Conservation (phyloP, 2,797 vertebrate species). For the Arctocebus calabarensis region DNA sequence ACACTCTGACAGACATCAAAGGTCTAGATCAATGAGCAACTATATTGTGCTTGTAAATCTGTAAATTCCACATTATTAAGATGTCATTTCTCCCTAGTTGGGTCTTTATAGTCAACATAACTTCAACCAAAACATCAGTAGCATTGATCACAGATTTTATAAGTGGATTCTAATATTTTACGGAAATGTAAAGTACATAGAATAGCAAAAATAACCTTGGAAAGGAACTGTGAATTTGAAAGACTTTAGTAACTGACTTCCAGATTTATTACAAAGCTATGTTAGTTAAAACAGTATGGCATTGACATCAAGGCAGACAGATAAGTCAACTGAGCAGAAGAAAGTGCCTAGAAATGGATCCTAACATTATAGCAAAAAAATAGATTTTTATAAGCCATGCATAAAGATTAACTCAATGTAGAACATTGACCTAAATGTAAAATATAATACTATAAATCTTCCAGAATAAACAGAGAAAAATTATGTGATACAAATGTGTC, state of each 20-base stretch:
- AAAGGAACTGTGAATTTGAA: neutral
- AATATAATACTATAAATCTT: neutral
- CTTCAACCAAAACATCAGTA: neutral
- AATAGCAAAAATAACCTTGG: neutral
- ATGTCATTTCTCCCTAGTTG: neutral
- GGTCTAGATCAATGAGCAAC: neutral
- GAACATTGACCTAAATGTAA: neutral
- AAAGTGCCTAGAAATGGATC: neutral
- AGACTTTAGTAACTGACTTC: neutral
- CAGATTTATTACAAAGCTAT: neutral
- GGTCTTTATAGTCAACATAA: neutral
- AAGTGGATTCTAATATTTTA: neutral
- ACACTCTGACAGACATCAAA: neutral
- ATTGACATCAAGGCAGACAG: neutral
- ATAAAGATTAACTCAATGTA: neutral
- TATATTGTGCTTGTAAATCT: neutral
- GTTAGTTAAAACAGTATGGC: neutral
- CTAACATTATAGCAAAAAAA: neutral
- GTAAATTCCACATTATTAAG: neutral
- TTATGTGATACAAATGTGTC: neutral
- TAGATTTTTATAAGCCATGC: neutral
- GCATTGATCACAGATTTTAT: neutral
- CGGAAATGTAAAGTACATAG: neutral
- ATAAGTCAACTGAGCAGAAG: neutral
- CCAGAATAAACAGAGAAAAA: neutral